Evolutionary conservation across 1,140 invertebrate genomes (phyloP), one percentile per base, ranked within the genome.

Genomic region (Penaeus chinensis): DNA sequence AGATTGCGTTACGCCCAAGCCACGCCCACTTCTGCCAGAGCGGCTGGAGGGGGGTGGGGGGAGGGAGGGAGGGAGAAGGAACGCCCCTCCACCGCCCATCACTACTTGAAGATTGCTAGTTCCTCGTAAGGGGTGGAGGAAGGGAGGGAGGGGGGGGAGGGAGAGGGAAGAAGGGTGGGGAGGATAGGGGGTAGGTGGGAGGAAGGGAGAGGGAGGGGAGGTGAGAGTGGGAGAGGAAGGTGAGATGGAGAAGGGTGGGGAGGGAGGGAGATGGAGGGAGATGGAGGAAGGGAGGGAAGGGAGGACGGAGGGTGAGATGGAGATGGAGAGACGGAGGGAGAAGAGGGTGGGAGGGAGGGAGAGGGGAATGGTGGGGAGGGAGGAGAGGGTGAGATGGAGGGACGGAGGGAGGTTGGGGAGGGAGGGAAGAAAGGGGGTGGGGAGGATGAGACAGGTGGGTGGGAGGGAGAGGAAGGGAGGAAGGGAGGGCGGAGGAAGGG

Each of bases 1-100:
- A 74, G 69, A 84, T 71, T 62, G 54, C 27, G 82, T 84, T 84
- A 84, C 82, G 82, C 82, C 82, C 82, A 74, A 71, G 37, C 54
- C 69, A 19, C 82, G 82, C 82, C 82, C 82, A 76, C 82, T 54
- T 62, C 47, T 61, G 54, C 47, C 47, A 60, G 20, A 16, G 27
- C 42, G 47, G 61, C 5, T 4, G 47, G 61, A 20, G 47, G n/a
- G 77, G 76, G 60, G 60, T 24, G 60, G 47, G 24, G 60, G 47
- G 60, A 81, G 60, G 63, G 27, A 19, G 13, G 63, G 60, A 32
- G n/a, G 8, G 54, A 10, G 37, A 24, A 65, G 61, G 19, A 24
- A 54, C 54, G 54, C 54, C 54, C 10, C 10, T 16, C 54, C 2
- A 13, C 54, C 54, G 54, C 54, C 54, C 54, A 54, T 54, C 54